These are phyloP conservation scores for Rhabdomys dilectus DNA, from an alignment of 2,113 vertebrate genomes.

Conservation along the genomic window DNA sequence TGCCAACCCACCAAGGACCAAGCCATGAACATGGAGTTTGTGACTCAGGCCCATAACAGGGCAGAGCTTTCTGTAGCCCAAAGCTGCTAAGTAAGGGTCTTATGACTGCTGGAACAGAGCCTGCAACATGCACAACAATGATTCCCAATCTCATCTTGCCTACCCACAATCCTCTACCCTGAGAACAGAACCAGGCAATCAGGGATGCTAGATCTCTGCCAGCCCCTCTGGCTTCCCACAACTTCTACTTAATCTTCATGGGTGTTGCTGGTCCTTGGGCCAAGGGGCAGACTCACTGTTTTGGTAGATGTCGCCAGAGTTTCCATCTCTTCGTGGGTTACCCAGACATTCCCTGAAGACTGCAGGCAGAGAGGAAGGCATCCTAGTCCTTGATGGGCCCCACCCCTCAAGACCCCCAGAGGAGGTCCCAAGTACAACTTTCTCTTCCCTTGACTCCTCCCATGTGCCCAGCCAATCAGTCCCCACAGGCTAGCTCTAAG, in stretches of 20 bases:
- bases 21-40: neutral
- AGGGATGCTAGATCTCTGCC: neutral
- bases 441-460: neutral
- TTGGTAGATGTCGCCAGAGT: slow-evolving; percentile 95
- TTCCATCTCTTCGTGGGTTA: slow-evolving; percentile 99
- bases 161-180: neutral
- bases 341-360: slow-evolving; percentile 99
- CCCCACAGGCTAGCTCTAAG: neutral
- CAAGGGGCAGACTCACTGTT: slow-evolving; percentile 91
- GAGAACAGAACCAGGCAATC: neutral
- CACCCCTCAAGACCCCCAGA: neutral
- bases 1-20: neutral
- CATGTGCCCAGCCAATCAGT: neutral
- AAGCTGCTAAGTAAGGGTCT: too few relatives aligned
- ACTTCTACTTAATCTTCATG: neutral
- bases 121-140: neutral
- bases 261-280: neutral
- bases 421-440: neutral
- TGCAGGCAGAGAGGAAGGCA: slow-evolving; percentile 82
- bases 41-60: neutral
- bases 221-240: neutral
- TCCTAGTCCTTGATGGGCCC: neutral
- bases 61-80: neutral
- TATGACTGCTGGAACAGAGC: neutral
- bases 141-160: neutral